These are phyloP conservation scores for Neoitamus cyanurus DNA, from an alignment of 2,888 invertebrate species.

Conservation along the genomic window DNA sequence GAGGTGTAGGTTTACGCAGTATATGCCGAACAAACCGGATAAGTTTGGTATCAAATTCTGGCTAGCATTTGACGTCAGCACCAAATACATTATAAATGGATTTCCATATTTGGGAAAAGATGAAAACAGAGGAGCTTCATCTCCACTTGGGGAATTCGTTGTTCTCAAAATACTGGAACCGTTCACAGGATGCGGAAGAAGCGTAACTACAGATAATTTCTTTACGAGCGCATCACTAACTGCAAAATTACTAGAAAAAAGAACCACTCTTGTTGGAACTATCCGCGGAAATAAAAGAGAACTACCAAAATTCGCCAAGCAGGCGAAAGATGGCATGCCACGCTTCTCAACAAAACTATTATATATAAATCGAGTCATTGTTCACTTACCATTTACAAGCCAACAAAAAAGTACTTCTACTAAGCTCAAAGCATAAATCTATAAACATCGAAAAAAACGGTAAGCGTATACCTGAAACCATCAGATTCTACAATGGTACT, in stretches of 20 bases:
- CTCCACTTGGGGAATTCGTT: conserved; percentile 1
- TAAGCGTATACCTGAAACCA: background rate
- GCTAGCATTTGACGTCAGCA: no score
- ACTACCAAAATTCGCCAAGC: background rate
- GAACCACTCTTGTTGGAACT: conserved; percentile 22
- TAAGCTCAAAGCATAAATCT: background rate
- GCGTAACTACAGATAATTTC: conserved; percentile 43
- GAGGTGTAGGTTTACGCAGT: no score
- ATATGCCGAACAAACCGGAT: no score
- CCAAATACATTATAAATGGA: no score
- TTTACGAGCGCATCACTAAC: conserved; percentile 43
- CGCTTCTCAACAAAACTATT: no score
- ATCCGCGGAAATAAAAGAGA: no score
- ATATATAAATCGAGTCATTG: conserved; percentile 7
- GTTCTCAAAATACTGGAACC: conserved; percentile 45
- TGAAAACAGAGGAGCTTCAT: conserved; percentile 44
- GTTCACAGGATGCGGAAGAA: conserved; percentile 27
- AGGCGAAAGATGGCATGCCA: no score
- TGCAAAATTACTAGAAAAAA: conserved; percentile 38
- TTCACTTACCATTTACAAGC: background rate
- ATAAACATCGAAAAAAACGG: background rate
- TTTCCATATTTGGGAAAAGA: conserved; percentile 56
- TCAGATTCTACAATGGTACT: no score
- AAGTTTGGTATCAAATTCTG: no score
- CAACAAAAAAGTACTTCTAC: background rate